phyloP scores from a whole-genome alignment of 1,140 invertebrate genomes.

The Euura saliciscinereae region DNA sequence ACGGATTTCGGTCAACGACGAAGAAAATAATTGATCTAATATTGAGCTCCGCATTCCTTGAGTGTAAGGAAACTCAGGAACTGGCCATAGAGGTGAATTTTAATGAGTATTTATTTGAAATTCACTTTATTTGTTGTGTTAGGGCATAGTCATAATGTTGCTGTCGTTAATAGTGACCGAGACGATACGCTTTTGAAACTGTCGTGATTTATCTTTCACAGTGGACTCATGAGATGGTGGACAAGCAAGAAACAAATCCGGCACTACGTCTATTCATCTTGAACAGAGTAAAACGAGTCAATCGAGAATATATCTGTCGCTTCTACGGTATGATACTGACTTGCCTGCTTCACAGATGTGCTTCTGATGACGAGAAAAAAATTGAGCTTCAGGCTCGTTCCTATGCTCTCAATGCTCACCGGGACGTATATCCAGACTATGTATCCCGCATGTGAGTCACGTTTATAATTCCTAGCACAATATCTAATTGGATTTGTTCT shows the following conservation, averaged over 20 bases:
- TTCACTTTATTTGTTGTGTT: neutral
- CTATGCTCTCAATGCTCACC: neutral
- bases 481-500: neutral
- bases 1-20: slow-evolving; percentile 39
- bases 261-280: slow-evolving; percentile 40
- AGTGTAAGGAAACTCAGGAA: slow-evolving; percentile 7
- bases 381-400: slow-evolving; percentile 35
- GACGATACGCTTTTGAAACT: neutral
- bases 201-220: slow-evolving; percentile 27
- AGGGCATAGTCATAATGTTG: slow-evolving; percentile 2
- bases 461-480: no score
- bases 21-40: slow-evolving; percentile 33
- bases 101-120: no score
- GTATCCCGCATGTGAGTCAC: neutral
- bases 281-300: slow-evolving; percentile 30
- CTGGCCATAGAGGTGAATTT: slow-evolving; percentile 27
- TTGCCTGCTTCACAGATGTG: slow-evolving; percentile 43
- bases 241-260: slow-evolving; percentile 35
- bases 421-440: neutral
- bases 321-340: slow-evolving; percentile 31
- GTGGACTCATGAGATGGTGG: slow-evolving; percentile 35
- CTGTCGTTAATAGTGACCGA: slow-evolving; percentile 6
- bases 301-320: slow-evolving; percentile 14
- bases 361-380: slow-evolving; percentile 38
- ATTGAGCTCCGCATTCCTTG: slow-evolving; percentile 29